Conservation (phyloP, 64 coral and sea anemone species). For the Montipora foliosa region DNA sequence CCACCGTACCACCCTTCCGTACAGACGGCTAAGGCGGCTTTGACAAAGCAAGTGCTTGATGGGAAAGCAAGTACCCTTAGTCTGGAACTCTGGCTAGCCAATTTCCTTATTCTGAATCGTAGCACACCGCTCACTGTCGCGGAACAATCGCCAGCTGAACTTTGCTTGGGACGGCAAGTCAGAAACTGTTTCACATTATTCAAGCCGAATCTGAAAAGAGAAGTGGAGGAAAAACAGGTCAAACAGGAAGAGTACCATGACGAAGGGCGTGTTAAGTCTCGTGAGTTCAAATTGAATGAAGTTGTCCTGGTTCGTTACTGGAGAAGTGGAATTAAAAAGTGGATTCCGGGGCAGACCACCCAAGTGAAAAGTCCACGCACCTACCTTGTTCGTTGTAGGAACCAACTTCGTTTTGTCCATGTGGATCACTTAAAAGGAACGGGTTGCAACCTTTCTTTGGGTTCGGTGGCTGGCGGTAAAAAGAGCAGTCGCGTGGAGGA, state of each 20-base stretch:
- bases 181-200: too few species aligned
- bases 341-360: background rate
- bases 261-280: background rate
- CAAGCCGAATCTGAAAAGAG: too few species aligned
- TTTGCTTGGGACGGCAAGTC: too few species aligned
- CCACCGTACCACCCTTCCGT: conserved; percentile 5
- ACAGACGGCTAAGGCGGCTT: conserved; percentile 1
- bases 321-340: too few species aligned
- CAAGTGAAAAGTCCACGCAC: background rate
- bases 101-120: background rate
- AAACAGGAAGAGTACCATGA: background rate
- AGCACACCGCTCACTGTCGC: too few species aligned
- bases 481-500: background rate
- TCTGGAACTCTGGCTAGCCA: conserved; percentile 2
- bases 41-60: background rate
- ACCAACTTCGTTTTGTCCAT: background rate
- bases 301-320: too few species aligned
- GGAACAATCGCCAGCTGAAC: too few species aligned
- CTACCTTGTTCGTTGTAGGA: background rate
- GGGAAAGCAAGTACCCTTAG: background rate
- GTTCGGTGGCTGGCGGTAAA: background rate
- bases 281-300: too few species aligned
- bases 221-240: background rate
- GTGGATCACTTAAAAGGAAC: background rate
- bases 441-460: background rate